Conservation (phyloP, 1,140 invertebrate genomes). For the Drosophila quadrilineata region DNA sequence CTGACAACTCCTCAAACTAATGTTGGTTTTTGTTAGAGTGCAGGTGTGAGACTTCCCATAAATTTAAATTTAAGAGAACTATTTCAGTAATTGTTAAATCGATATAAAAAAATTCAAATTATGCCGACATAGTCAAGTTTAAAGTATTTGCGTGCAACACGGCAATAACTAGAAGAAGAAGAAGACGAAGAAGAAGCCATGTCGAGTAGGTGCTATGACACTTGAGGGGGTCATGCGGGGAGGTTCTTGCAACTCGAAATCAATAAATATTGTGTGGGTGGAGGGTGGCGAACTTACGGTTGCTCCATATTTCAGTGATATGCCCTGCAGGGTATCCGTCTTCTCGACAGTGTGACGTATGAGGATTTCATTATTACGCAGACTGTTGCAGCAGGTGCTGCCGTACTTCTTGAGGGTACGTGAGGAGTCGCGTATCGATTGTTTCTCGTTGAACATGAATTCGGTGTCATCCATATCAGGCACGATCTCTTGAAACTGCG, state of each 20-base stretch:
- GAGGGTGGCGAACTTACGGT: slow-evolving; percentile 85
- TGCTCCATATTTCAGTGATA: slow-evolving; percentile 95
- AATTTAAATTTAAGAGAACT: slow-evolving; percentile 1
- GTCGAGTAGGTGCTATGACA: not conserved
- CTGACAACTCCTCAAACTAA: not conserved
- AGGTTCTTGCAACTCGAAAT: too few relatives aligned
- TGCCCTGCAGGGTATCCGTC: slow-evolving; percentile 94
- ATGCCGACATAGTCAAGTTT: slow-evolving; percentile 31
- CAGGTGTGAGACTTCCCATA: slow-evolving; percentile 19
- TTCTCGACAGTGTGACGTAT: slow-evolving; percentile 90
- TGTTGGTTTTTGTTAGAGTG: not conserved
- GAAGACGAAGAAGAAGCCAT: slow-evolving; percentile 36
- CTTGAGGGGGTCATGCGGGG: too few relatives aligned
- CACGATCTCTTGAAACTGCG: slow-evolving; percentile 81
- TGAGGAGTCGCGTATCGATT: slow-evolving; percentile 91
- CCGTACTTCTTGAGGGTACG: slow-evolving; percentile 94
- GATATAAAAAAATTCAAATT: slow-evolving; percentile 54
- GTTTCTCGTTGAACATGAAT: slow-evolving; percentile 90
- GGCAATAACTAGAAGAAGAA: not conserved
- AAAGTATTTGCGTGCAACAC: slow-evolving; percentile 24
- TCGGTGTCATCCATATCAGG: slow-evolving; percentile 85
- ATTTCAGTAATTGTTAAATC: slow-evolving; percentile 55
- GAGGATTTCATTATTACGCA: slow-evolving; percentile 85
- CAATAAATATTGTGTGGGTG: not conserved
- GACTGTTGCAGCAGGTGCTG: slow-evolving; percentile 87